Conservation (phyloP, 2,113 vertebrate species). For the Isurus oxyrinchus region DNA sequence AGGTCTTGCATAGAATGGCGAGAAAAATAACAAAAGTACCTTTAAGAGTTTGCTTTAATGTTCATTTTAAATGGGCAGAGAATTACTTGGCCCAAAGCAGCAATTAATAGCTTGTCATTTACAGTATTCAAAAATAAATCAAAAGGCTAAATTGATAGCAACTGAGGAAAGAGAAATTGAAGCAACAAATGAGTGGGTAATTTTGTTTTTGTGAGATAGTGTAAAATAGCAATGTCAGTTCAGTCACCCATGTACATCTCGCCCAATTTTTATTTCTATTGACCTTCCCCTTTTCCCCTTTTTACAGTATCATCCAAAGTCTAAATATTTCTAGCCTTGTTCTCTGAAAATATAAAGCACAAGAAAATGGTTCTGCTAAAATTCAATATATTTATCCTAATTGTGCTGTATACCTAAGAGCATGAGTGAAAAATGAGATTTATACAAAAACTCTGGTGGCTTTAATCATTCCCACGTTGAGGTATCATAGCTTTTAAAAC, state of each 20-base stretch:
- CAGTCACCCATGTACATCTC: not conserved
- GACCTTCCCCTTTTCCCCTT: not conserved
- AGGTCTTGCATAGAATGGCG: not conserved
- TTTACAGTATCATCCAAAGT: not conserved
- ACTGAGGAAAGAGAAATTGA: not conserved
- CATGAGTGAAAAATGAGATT: not conserved
- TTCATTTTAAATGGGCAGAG: not conserved
- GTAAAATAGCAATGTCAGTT: not conserved
- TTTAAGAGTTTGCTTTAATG: not conserved
- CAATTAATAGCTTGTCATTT: not conserved
- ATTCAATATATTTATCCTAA: not conserved
- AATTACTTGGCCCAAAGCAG: not conserved
- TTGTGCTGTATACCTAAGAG: not conserved
- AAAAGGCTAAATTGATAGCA: not conserved
- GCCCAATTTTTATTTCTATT: not conserved
- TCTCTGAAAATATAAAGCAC: not conserved
- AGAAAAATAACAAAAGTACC: not conserved
- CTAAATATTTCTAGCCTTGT: not conserved
- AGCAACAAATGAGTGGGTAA: not conserved
- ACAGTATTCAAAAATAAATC: not conserved
- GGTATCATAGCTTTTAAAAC: constrained; percentile 14
- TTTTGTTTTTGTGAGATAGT: not conserved
- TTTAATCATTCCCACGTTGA: not conserved
- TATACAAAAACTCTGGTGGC: not conserved
- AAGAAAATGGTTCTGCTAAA: not conserved